Conservation (phyloP, 2,113 vertebrate species). For the Ceyx cyanopectus region DNA sequence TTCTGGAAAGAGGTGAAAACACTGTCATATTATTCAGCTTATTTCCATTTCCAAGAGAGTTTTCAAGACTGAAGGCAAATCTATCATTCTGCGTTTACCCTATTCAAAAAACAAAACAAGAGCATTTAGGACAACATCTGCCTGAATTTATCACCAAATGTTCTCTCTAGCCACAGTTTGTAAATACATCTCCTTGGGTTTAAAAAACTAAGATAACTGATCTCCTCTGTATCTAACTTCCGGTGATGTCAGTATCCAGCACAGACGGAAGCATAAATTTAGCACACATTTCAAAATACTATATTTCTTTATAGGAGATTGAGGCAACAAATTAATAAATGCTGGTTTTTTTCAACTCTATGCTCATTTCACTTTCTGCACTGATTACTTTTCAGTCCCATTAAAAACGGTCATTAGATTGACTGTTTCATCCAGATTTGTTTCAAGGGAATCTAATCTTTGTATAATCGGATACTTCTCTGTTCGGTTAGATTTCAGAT, state of each 20-base stretch:
- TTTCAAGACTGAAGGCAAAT: not conserved
- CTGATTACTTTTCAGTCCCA: not conserved
- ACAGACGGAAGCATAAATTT: not conserved
- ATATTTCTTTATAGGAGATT: not conserved
- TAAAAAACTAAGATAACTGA: constrained; percentile 8
- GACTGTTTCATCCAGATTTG: not conserved
- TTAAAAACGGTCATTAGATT: not conserved
- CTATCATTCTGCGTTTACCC: not conserved
- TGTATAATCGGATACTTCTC: not conserved
- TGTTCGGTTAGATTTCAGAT: not conserved
- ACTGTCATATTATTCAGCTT: not conserved
- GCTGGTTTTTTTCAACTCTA: not conserved
- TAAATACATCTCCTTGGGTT: constrained; percentile 8
- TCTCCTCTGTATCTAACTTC: not conserved
- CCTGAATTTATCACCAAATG: not conserved
- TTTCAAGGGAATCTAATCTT: not conserved
- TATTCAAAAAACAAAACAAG: not conserved
- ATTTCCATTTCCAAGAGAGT: not conserved
- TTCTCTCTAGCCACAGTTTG: not conserved
- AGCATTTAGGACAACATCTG: constrained; percentile 36
- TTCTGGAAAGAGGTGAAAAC: not conserved
- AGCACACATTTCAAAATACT: not conserved
- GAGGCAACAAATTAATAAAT: not conserved
- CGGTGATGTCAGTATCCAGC: not conserved
- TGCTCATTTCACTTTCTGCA: not conserved